These are phyloP conservation scores for Drosophila parthenogenetica DNA, from an alignment of 2,888 invertebrate species.

Conservation along the genomic window DNA sequence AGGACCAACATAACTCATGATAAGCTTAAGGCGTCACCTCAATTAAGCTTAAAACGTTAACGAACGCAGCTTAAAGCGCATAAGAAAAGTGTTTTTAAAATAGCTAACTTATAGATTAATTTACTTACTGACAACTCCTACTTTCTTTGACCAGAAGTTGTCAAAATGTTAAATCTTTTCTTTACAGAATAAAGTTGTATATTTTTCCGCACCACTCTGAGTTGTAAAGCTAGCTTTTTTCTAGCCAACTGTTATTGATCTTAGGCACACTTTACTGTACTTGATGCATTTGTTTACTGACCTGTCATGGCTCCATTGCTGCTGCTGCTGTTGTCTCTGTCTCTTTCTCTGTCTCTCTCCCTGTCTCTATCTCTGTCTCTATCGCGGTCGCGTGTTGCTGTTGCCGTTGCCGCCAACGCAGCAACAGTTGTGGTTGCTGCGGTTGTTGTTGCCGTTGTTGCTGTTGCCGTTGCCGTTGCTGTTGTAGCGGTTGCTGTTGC, in stretches of 20 bases:
- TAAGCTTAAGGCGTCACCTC: too few relatives aligned
- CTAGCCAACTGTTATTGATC: background rate
- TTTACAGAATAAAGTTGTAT: too few relatives aligned
- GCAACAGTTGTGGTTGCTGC: constrained; percentile 51
- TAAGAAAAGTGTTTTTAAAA: too few relatives aligned
- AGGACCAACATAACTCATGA: background rate
- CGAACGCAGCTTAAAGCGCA: background rate
- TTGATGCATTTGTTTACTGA: constrained; percentile 49
- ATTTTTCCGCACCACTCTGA: too few relatives aligned
- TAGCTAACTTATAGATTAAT: too few relatives aligned
- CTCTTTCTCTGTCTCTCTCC: constrained; percentile 29
- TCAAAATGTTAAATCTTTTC: too few relatives aligned
- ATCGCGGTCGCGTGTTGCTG: constrained; percentile 63
- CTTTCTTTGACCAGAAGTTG: too few relatives aligned
- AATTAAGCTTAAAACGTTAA: background rate
- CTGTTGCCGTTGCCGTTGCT: constrained; percentile 24
- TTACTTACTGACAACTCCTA: background rate
- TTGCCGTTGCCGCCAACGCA: constrained; percentile 35
- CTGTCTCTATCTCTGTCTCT: constrained; percentile 50
- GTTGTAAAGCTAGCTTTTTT: too few relatives aligned
- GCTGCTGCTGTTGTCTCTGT: constrained; percentile 49
- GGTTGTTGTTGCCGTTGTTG: constrained; percentile 38
- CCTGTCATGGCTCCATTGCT: constrained; percentile 83
- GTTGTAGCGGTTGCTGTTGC: constrained; percentile 43
- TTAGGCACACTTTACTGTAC: constrained; percentile 26